A percentile compares a stretch with the other conserved stretches of the same genome.
Evolutionary conservation across 2,888 invertebrate species (phyloP).

Genomic region (Graphium colonna): DNA sequence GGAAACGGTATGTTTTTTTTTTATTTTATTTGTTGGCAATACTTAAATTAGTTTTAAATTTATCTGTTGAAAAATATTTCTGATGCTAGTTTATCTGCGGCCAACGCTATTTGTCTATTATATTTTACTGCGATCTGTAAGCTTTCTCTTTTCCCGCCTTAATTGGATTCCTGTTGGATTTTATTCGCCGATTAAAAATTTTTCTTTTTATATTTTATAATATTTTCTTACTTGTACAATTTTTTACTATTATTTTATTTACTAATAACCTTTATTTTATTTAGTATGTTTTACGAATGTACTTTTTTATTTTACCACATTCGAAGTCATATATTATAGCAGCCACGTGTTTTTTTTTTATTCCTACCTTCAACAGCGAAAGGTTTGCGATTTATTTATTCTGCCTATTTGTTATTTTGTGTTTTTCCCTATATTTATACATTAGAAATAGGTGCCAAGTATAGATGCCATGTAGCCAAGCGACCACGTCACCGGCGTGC

Average conservation of each 20-base stretch:
- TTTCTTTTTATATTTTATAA: neutral
- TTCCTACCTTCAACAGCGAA: too few relatives aligned
- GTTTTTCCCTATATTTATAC: too few relatives aligned
- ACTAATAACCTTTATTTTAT: neutral
- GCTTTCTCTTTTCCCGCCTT: conserved; percentile 10
- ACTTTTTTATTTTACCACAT: too few relatives aligned
- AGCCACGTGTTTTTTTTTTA: too few relatives aligned
- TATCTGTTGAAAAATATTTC: neutral
- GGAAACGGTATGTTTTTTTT: conserved; percentile 14
- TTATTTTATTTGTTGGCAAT: too few relatives aligned
- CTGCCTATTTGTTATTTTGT: too few relatives aligned
- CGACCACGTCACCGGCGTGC: conserved; percentile 28
- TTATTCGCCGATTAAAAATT: neutral
- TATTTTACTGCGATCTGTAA: conserved; percentile 1
- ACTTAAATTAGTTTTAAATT: neutral
- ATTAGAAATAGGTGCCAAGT: too few relatives aligned
- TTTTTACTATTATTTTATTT: neutral
- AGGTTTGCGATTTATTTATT: too few relatives aligned
- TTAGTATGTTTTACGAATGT: too few relatives aligned
- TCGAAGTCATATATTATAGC: too few relatives aligned
- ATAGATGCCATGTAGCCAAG: neutral
- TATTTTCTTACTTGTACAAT: neutral
- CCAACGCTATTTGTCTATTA: neutral
- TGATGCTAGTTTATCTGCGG: neutral
- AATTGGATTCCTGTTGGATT: conserved; percentile 15